These are phyloP conservation scores for Crotophaga sulcirostris DNA, from an alignment of 2,113 vertebrate genomes.

Conservation along the genomic window DNA sequence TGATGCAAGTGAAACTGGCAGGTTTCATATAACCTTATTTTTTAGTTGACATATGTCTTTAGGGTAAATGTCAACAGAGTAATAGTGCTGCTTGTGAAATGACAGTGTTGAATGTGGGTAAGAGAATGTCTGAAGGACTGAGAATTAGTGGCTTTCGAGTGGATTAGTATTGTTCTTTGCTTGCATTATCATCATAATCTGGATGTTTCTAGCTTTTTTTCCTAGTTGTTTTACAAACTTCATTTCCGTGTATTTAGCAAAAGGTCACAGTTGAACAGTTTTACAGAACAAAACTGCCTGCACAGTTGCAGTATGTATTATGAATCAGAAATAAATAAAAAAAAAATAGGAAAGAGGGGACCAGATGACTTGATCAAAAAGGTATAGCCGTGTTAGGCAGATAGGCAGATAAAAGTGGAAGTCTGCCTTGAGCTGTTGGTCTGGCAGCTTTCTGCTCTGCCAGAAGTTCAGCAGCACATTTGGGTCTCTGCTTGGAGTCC, in stretches of 20 bases:
- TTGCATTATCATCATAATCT: background rate
- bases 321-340: background rate
- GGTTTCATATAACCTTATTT: background rate
- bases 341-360: background rate
- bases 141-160: background rate
- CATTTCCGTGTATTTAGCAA: background rate
- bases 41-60: background rate
- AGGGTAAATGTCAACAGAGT: background rate
- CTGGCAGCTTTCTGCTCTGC: background rate
- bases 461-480: background rate
- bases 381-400: background rate
- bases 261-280: background rate
- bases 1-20: background rate
- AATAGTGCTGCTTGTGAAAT: background rate
- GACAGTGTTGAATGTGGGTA: background rate
- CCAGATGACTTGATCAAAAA: constrained; percentile 15
- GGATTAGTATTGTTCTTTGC: constrained; percentile 7
- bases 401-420: background rate
- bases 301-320: background rate
- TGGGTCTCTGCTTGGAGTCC: background rate
- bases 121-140: background rate
- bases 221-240: background rate
- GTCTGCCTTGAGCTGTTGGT: background rate
- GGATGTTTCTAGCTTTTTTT: background rate
- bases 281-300: background rate